Evolutionary conservation across 2,113 vertebrate genomes (phyloP), one percentile per base, ranked within the genome.

Genomic region (Neolamprologus falcicula): DNA sequence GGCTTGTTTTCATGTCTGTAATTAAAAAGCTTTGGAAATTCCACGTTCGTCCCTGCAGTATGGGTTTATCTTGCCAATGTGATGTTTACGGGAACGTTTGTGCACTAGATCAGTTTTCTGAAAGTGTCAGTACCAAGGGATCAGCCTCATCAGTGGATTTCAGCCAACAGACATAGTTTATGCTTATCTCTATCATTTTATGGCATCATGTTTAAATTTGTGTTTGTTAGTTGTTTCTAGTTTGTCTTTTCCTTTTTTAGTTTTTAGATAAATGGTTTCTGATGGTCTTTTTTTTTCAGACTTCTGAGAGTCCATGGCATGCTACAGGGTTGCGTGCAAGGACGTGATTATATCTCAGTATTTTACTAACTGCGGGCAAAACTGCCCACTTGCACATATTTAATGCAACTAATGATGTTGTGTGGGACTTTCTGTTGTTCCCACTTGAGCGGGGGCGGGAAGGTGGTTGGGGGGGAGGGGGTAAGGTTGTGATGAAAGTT

Each of bases 281-380:
- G 59, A 47, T 11, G 7, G 37, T 26, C 54, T 14, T 59, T 5
- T 59, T 55, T 63, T 63, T 73, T 28, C 66, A 6, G 12, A 16
- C 52, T 66, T 82, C 45, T 87, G 78, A 80, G 78, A 82, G 85
- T 55, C 82, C 16, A 55, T 90, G 45, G 88, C 63, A 16, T 16
- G 14, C n/a, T 26, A n/a, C 68, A 33, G 37, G 53, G 17, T 80
- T 95, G 91, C 82, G 57, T 95, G 95, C 90, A 17, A 47, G 79
- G 24, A 76, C 8, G n/a, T 86, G 83, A 94, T 96, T 93, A 93
- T 40, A 82, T 53, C 66, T 66, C 35, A 24, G 78, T 47, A 89
- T 90, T 87, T 82, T 42, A 45, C 53, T 52, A 83, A 57, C 50
- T 73, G 26, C 17, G 13, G 40, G 54, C 8, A 80, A 86, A 76